Percentiles rank a stretch among this genome's conserved stretches.
Evolutionary conservation across 2,888 invertebrate species (phyloP).

Genomic region (Scaptomyza polygonia): DNA sequence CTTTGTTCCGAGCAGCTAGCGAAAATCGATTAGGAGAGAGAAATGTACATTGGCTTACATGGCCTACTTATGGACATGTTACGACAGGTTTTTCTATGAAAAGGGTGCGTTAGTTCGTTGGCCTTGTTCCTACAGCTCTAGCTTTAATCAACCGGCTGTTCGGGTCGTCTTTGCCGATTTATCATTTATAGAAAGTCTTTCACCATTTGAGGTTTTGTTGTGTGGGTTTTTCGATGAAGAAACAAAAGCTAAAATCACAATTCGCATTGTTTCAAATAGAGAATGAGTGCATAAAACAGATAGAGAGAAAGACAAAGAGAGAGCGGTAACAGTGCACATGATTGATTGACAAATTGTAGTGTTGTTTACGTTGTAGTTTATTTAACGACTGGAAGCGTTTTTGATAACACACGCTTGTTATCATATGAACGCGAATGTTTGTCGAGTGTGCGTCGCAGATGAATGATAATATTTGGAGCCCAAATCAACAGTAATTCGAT

Average conservation of each 20-base stretch:
- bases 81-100: not conserved
- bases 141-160: constrained; percentile 9
- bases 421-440: constrained; percentile 60
- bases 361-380: constrained; percentile 35
- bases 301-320: not conserved
- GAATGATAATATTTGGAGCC: constrained; percentile 42
- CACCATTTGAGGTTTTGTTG: constrained; percentile 11
- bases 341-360: constrained; percentile 62
- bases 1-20: not conserved
- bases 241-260: constrained; percentile 3
- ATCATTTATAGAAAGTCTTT: constrained; percentile 26
- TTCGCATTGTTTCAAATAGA: constrained; percentile 2
- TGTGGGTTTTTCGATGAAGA: not conserved
- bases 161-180: constrained; percentile 11
- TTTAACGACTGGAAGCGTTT: constrained; percentile 35
- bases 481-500: constrained; percentile 46
- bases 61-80: constrained; percentile 67
- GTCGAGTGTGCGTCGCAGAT: constrained; percentile 45
- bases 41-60: constrained; percentile 36
- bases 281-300: not conserved
- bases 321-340: constrained; percentile 56
- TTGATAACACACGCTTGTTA: constrained; percentile 62
- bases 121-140: not conserved
- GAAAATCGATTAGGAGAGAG: constrained; percentile 63
- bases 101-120: not conserved